Base-by-base conservation (phyloP, 2,888 invertebrate genomes). In the Junonia oenone region DNA sequence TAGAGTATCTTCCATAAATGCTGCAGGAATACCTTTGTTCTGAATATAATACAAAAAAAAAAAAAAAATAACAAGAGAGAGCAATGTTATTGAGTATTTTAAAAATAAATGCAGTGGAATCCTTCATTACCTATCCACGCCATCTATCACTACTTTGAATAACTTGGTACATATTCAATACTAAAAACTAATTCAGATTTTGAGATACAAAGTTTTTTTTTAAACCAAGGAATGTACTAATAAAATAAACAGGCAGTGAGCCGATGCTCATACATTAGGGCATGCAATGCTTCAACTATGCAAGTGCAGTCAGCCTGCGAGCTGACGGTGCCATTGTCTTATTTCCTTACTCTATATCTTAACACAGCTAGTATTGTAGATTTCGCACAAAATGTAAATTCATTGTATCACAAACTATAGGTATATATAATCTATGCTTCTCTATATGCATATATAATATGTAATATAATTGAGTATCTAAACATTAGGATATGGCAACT, bases 401-500 rank as follows among this genome's bases (percentile, higher is more conserved):
- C 88, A 82, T 84, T 71, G 71, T 89, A 89, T 89, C 89, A 89
- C 89, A 89, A 89, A 87, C 87, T 88, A 89, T 87, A 85, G 72
- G 81, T 79, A 78, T 77, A 65, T 71, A 74, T 83, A 84, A 73
- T 81, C 80, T 85, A 83, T 82, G 78, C 72, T 72, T 78, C 67
- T 79, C 79, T 83, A 81, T 81, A 75, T 78, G 78, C 77, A 78
- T 81, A 79, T 73, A 76, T 76, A 71, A 68, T 72, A 76, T 82
- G 74, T 83, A 84, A 82, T 82, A 77, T 78, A 79, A 77, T 82
- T 80, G 83, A 89, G 86, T 88, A 86, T 86, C 88, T 89, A 86
- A 85, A 81, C 75, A 83, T 81, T 86, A 86, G 79, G 86, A 85
- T 89, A 89, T 89, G 89, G 88, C 89, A 89, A 89, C 85, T 86